Evolutionary conservation across 2,113 vertebrate genomes (phyloP).

Genomic region (Lates calcarifer): DNA sequence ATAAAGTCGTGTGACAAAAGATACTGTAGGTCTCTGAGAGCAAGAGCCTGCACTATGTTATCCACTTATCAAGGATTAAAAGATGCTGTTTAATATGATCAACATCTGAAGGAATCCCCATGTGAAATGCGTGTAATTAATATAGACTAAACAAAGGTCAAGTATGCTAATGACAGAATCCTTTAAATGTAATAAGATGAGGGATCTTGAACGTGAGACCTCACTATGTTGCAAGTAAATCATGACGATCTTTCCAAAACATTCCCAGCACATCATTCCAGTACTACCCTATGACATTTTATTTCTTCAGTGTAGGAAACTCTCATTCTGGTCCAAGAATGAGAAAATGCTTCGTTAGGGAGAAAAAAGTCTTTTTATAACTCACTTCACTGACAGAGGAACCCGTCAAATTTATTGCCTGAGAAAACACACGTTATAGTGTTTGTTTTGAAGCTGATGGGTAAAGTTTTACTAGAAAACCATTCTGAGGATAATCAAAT

Average conservation of each 20-base stretch:
- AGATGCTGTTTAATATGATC: neutral
- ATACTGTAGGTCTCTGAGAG: neutral
- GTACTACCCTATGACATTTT: constrained; percentile 30
- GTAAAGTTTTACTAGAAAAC: constrained; percentile 28
- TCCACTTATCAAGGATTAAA: neutral
- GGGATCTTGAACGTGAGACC: constrained; percentile 15
- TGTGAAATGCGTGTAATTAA: constrained; percentile 2
- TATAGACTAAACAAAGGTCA: neutral
- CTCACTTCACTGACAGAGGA: constrained; percentile 22
- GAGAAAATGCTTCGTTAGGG: constrained; percentile 19
- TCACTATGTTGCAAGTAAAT: constrained; percentile 1
- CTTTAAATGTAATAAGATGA: constrained; percentile 34
- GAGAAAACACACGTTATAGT: constrained; percentile 7
- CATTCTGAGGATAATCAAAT: constrained; percentile 41
- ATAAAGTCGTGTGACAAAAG: constrained; percentile 10
- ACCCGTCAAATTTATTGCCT: constrained; percentile 28
- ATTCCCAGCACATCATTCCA: constrained; percentile 22
- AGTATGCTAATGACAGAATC: constrained; percentile 12
- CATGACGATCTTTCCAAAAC: constrained; percentile 25
- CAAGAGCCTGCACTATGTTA: neutral
- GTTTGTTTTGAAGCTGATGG: constrained; percentile 32
- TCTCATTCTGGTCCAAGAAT: neutral
- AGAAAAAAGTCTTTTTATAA: neutral
- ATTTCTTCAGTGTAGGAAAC: constrained; percentile 8
- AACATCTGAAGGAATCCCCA: neutral